Evolutionary conservation across 2,888 invertebrate genomes (phyloP), one percentile per base, ranked within the genome.

Genomic region (Cryptophagus acutangulus): DNA sequence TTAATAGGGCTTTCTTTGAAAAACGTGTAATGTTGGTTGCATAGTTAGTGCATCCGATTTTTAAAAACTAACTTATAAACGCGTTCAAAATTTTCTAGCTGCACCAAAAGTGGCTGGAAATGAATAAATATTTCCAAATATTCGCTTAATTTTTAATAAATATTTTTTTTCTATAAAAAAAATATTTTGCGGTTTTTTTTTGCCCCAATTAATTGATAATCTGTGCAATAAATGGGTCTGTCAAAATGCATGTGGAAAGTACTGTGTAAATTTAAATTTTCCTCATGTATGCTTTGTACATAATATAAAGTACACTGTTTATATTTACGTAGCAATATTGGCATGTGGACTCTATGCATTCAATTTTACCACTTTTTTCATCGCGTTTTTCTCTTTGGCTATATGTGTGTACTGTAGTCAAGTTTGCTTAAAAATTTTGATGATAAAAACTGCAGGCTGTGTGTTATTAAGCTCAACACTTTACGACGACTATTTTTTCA

Each of bases 371-470:
- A 51, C 57, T 56, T 56, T 60, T 58, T 61, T 48, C 33, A 9
- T 12, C 3, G 33, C 38, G 45, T 61, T 57, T 52, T n/a, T n/a
- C n/a, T n/a, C n/a, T n/a, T 53, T 49, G 48, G 47, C 49, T 16
- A 13, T 15, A 16, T 16, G 31, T 31, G 31, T 8, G 31, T n/a
- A n/a, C n/a, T n/a, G n/a, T n/a, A n/a, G n/a, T n/a, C 24, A 20
- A 45, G 49, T 51, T 52, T 41, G 42, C 49, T 46, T 47, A 49
- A 48, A 45, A 49, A 48, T 46, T 50, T 45, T 48, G 43, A 39
- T 47, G 47, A 43, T 50, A 48, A 55, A 52, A 51, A 51, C 53
- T 53, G 40, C 46, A 53, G 61, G 85, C n/a, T n/a, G 86, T 18
- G 84, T 47, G 40, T 43, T 36, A 25, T 33, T 40, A 43, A 29